Base-by-base conservation (phyloP, 2,888 invertebrate species). In the Phyto melanocephala region DNA sequence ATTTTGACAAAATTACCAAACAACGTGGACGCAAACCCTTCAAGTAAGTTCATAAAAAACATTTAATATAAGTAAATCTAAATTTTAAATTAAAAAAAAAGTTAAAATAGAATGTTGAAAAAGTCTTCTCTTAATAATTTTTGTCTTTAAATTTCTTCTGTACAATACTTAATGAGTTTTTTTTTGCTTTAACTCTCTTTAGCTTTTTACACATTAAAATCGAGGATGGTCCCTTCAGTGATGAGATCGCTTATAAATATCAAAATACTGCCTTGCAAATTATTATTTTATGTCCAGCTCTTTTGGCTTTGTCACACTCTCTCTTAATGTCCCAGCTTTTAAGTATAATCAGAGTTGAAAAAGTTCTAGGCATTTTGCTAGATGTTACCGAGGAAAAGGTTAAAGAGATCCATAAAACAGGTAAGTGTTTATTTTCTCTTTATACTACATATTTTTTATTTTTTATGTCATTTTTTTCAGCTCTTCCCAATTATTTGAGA, bases 1-100 rank as follows among this genome's bases (percentile, higher is more conserved):
- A 96, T 90, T 96, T 96, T 90, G 95, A 96, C 90, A 95, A 96
- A 91, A 95, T 96, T 86, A 95, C 95, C 92, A 94, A 95, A 83
- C 95, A 96, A 88, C 94, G 95, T 87, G 95, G 95, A 81, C 93
- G 95, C 86, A 94, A 95, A 86, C 95, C 95, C 84, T 96, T 96
- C 92, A 95, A 95, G 96, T 96, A 91, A 93, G 92, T 91, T 72
- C 10, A 20, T n/a, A n/a, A n/a, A 37, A 17, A 2, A 22, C 11
- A 37, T 40, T 13, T 56, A 1, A 20, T n/a, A n/a, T 24, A 20
- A 15, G 2, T 15, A 42, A 42, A n/a, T n/a, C n/a, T 0, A 45
- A 17, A 45, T 7, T 15, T n/a, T n/a, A n/a, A 8, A 45, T 7
- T 15, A 45, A 45, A 45, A 42, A 40, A 40, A 40, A 13, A 13